A percentile compares a stretch with the other conserved stretches of the same genome.
phyloP scores from a whole-genome alignment of 92 coral and sea anemone species.

The Porites rus region DNA sequence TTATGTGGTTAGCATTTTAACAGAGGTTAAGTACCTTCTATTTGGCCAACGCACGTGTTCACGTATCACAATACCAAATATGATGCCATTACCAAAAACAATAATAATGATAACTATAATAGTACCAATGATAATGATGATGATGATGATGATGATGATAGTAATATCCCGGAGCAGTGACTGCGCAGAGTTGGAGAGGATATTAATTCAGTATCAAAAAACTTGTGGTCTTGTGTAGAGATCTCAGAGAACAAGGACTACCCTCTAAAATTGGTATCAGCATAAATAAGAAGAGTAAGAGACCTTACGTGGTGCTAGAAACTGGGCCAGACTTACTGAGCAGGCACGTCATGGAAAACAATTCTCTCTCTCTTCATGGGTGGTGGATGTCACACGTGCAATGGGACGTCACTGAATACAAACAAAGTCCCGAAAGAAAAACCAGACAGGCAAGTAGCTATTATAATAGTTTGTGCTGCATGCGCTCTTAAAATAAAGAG shows the following conservation, averaged over 20 bases:
- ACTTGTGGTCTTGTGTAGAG: background rate
- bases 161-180: too few species aligned
- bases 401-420: conserved; percentile 51
- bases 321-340: conserved; percentile 32
- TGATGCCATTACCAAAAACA: too few species aligned
- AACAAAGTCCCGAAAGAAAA: conserved; percentile 17
- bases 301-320: background rate
- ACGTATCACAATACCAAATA: too few species aligned
- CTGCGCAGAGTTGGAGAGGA: background rate
- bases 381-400: conserved; percentile 63
- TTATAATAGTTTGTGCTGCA: too few species aligned
- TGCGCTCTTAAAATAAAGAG: too few species aligned
- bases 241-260: conserved; percentile 17
- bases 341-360: conserved; percentile 39
- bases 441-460: conserved; percentile 31
- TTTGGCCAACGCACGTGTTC: too few species aligned
- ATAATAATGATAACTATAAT: too few species aligned
- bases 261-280: conserved; percentile 12
- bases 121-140: too few species aligned
- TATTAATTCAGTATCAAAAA: background rate
- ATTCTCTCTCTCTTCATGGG: conserved; percentile 44
- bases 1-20: too few species aligned
- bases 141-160: too few species aligned
- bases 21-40: too few species aligned
- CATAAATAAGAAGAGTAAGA: background rate